Percentiles rank a stretch among this genome's conserved stretches.
phyloP scores from a whole-genome alignment of 1,140 invertebrate species.

The Habropoda laboriosa region DNA sequence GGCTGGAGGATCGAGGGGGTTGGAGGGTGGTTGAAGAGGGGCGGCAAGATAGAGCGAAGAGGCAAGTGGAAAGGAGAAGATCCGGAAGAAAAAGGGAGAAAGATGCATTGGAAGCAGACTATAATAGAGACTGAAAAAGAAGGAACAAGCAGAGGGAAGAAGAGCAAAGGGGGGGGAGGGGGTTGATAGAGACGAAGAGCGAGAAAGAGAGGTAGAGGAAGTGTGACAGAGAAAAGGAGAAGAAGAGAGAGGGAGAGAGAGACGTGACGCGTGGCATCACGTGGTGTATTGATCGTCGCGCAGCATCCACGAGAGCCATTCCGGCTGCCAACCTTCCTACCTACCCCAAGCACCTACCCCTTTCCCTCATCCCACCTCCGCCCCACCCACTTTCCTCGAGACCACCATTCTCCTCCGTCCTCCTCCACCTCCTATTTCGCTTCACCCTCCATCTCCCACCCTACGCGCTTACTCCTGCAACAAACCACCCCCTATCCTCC shows the following conservation, averaged over 20 bases:
- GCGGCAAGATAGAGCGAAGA: constrained; percentile 14
- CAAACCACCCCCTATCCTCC: constrained; percentile 58
- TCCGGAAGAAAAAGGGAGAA: neutral
- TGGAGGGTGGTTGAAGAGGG: neutral
- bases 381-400: constrained; percentile 31
- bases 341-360: constrained; percentile 73
- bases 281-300: constrained; percentile 78
- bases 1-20: constrained; percentile 9
- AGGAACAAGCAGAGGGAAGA: constrained; percentile 13
- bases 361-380: constrained; percentile 50
- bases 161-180: constrained; percentile 6
- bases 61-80: constrained; percentile 8
- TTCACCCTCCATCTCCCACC: constrained; percentile 3
- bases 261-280: constrained; percentile 76
- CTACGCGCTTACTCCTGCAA: constrained; percentile 63
- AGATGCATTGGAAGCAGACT: constrained; percentile 17
- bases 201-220: neutral
- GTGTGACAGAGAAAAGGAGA: neutral
- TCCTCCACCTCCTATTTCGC: constrained; percentile 19
- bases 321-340: constrained; percentile 75
- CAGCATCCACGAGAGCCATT: constrained; percentile 78
- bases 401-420: constrained; percentile 35
- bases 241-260: constrained; percentile 31
- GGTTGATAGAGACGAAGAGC: neutral
- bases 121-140: constrained; percentile 52